Base-by-base conservation (phyloP, 1,140 invertebrate species). In the Magallana gigas region DNA sequence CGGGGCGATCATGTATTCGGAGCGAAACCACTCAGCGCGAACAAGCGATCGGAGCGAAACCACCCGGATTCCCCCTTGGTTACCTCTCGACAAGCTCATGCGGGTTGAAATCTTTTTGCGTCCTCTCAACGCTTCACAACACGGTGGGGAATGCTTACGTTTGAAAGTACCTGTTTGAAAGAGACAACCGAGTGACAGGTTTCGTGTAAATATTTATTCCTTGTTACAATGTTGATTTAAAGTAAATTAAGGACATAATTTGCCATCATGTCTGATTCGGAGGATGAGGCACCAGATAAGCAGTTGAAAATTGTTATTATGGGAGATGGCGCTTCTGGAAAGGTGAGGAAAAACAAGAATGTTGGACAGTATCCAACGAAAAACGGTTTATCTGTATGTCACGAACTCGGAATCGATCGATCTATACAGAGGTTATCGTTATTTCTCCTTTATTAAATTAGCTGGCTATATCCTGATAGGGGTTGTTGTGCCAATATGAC, bases 251-350 rank as follows among this genome's bases (percentile, higher is more conserved):
- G 11, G 68, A 76, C 36, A 29, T 29, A 29, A 76, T 76, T 76
- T 12, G 23, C 12, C 18, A 76, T 23, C 23, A 95, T 95, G 94
- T 95, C 94, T 36, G 94, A 95, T 91, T 95, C 94, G 90, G 96
- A 97, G 90, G 95, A 95, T 87, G 93, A 93, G 90, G 91, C 95
- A 82, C 88, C 90, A 7, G 96, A 96, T 92, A 97, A 96, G 94
- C 96, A 96, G 93, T 93, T 98, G 87, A 98, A 98, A 95, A 96
- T 98, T 91, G 96, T 97, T 29, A 94, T 98, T 83, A 95, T 98
- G 90, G 98, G 98, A 18, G 97, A 98, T 94, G 96, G 97, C 81
- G 96, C 96, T 89, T 96, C 96, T 92, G 98, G 98, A 92, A 98
- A 98, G 96, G 97, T 98, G 95, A 96, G 23, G 14, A 59, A 60